Evolutionary conservation across 2,113 vertebrate genomes (phyloP).

Genomic region (Thymallus thymallus): DNA sequence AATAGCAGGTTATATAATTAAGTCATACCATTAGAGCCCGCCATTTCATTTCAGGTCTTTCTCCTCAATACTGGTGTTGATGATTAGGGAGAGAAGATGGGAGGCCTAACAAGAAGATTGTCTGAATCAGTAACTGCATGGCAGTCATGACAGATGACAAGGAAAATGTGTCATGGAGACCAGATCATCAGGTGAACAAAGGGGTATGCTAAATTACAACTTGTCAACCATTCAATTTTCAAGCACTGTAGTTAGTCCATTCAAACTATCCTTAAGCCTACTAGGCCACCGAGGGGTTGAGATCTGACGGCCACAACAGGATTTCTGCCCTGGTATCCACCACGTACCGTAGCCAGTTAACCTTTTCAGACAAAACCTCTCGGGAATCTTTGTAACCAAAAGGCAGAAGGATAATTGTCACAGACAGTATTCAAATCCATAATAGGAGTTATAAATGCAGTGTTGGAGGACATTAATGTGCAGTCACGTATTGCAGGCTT

Average conservation of each 20-base stretch:
- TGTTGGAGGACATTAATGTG: neutral
- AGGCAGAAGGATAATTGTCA: neutral
- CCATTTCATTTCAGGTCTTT: neutral
- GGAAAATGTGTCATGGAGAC: neutral
- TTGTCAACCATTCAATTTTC: conserved; percentile 11
- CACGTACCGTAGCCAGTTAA: neutral
- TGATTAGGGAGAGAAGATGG: neutral
- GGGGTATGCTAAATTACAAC: neutral
- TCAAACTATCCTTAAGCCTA: conserved; percentile 5
- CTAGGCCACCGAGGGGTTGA: conserved; percentile 19
- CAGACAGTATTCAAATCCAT: neutral
- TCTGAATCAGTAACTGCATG: neutral
- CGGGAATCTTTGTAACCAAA: neutral
- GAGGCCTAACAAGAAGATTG: neutral
- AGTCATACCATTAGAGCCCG: neutral
- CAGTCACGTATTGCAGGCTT: neutral
- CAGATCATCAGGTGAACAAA: neutral
- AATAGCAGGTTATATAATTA: neutral
- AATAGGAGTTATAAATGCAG: too few relatives aligned
- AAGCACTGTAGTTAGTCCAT: conserved; percentile 17
- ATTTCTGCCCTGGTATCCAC: conserved; percentile 18
- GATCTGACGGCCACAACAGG: conserved; percentile 21
- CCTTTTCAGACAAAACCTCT: neutral
- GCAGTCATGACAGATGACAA: neutral
- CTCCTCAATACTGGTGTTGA: neutral